Evolutionary conservation across 2,888 invertebrate genomes (phyloP).

Genomic region (Ligdia adustata): DNA sequence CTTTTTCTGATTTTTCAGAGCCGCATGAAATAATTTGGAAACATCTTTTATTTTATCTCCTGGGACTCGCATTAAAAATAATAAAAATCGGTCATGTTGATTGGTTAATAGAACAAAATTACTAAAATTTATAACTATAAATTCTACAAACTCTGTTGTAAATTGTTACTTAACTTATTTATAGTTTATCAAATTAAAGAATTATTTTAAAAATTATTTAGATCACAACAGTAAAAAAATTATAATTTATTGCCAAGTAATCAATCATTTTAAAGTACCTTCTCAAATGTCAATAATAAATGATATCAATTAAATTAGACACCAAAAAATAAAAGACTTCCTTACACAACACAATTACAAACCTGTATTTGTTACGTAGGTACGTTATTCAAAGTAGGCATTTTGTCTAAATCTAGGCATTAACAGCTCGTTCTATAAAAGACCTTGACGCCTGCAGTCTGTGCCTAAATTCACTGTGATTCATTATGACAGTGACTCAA

Average conservation of each 20-base stretch:
- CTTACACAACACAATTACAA: conserved; percentile 7
- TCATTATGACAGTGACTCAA: conserved; percentile 39
- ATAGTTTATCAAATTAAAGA: too few species aligned
- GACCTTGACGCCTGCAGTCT: conserved; percentile 50
- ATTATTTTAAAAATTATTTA: too few species aligned
- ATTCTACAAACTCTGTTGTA: too few species aligned
- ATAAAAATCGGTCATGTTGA: too few species aligned
- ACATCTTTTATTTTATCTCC: too few species aligned
- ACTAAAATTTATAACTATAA: too few species aligned
- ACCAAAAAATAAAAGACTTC: neutral
- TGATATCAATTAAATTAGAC: neutral
- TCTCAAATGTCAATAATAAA: conserved; percentile 9
- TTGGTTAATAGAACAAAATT: too few species aligned
- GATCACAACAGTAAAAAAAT: too few species aligned
- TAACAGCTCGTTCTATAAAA: conserved; percentile 22
- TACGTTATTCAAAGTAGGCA: neutral
- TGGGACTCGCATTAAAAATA: too few species aligned
- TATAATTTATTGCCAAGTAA: neutral
- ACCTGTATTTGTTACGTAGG: neutral
- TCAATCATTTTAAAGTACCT: conserved; percentile 3
- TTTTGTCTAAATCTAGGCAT: conserved; percentile 11
- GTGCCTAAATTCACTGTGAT: conserved; percentile 55
- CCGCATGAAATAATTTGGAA: too few species aligned
- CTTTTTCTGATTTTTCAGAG: too few species aligned
- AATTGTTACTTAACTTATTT: too few species aligned